phyloP scores from a whole-genome alignment of 2,797 vertebrate species.

The Helarctos malayanus region DNA sequence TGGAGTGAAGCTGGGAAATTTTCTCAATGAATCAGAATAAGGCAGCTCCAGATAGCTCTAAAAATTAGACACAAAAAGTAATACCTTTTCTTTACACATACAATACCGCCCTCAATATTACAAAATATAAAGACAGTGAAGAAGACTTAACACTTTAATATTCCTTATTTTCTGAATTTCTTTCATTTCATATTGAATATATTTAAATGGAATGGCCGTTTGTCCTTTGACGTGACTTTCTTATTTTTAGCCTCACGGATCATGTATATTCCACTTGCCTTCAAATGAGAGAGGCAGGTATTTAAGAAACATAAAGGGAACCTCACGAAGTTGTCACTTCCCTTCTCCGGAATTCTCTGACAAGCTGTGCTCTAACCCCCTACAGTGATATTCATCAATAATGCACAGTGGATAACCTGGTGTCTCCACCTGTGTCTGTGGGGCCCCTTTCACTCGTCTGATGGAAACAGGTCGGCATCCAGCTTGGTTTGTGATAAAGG shows the following conservation, averaged over 20 bases:
- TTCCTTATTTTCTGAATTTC: not conserved
- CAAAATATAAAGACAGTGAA: not conserved
- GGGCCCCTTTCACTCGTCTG: not conserved
- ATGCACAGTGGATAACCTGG: not conserved
- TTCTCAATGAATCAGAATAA: conserved; percentile 35
- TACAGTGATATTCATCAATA: not conserved
- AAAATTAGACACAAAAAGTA: not conserved
- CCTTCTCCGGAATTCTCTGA: conserved; percentile 13
- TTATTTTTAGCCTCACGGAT: conserved; percentile 29
- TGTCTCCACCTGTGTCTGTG: not conserved
- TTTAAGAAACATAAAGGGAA: conserved; percentile 52
- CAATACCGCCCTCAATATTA: not conserved
- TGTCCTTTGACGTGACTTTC: not conserved
- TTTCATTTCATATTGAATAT: not conserved
- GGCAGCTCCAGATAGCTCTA: not conserved
- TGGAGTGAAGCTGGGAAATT: not conserved
- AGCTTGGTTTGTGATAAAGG: not conserved
- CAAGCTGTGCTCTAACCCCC: conserved; percentile 1
- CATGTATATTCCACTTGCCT: conserved; percentile 1
- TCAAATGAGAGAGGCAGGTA: conserved; percentile 20
- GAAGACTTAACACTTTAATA: not conserved
- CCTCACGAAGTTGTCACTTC: conserved; percentile 36
- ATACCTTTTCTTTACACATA: not conserved
- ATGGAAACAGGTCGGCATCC: not conserved
- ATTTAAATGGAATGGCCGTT: not conserved